Percentiles rank a stretch among this genome's conserved stretches.
Evolutionary conservation across 2,888 invertebrate species (phyloP).

Genomic region (Mactromeris polynyma): DNA sequence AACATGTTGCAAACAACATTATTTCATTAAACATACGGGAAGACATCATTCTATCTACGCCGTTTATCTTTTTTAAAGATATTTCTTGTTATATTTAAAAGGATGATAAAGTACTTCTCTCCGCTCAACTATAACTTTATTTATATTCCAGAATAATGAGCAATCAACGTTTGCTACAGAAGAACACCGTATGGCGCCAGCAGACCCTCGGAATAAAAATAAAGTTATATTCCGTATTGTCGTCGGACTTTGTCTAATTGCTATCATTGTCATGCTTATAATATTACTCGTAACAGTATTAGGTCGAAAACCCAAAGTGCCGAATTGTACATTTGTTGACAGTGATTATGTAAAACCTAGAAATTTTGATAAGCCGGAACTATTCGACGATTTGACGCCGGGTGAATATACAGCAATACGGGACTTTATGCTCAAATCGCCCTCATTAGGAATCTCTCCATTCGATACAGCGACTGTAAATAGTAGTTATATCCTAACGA

Average conservation of each 20-base stretch:
- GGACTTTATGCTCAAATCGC: slow-evolving; percentile 67
- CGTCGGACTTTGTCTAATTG: background rate
- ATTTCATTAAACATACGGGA: too few species aligned
- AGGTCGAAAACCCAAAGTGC: background rate
- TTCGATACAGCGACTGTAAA: slow-evolving; percentile 63
- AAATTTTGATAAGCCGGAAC: slow-evolving; percentile 71
- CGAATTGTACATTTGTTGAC: slow-evolving; percentile 1
- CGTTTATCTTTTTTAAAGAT: too few species aligned
- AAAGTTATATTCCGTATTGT: background rate
- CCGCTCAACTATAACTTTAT: too few species aligned
- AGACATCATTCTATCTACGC: too few species aligned
- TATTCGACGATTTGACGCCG: slow-evolving; percentile 79
- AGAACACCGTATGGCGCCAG: background rate
- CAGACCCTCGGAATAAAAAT: background rate
- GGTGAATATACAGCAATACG: slow-evolving; percentile 71
- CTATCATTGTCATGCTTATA: background rate
- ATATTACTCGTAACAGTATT: background rate
- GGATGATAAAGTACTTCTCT: too few species aligned
- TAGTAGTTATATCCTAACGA: slow-evolving; percentile 76
- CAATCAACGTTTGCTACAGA: background rate
- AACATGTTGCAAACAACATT: too few species aligned
- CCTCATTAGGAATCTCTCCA: slow-evolving; percentile 61
- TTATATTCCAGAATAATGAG: background rate
- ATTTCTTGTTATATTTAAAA: too few species aligned
- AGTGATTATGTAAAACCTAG: slow-evolving; percentile 51